Evolutionary conservation across 2,888 invertebrate genomes (phyloP), one percentile per base, ranked within the genome.

Genomic region (Auanema sp.): DNA sequence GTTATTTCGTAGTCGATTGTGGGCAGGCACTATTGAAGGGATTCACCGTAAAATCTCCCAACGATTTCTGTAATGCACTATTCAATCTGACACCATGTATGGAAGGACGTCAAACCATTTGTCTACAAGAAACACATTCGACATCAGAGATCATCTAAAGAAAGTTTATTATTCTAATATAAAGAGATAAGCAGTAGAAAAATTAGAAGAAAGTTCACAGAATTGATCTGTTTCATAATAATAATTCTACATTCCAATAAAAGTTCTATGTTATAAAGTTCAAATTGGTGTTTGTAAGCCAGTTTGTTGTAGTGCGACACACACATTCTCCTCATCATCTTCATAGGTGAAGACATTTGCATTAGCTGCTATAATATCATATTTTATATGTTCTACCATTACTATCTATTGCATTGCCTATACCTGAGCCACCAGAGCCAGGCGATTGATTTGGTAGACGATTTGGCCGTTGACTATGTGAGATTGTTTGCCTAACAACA

Each of bases 261-360:
- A 55, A 25, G n/a, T n/a, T 16, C 55, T n/a, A 55, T n/a, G 4
- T 8, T 47, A 6, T 21, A 18, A 47, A 21, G 8, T 18, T 75
- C 60, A 76, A 58, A 79, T 70, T 1, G 79, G 79, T 10, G 79
- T 79, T 56, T 79, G 79, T 21, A 79, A 50, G 24, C 79, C 79
- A 14, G 79, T 79, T 43, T 72, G 76, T 14, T 66, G 65, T 18
- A 68, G 61, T 24, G 78, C 72, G 12, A 72, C 66, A 4, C 73
- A 60, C n/a, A 72, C 64, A 12, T 68, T 68, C 16, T 71, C 76
- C 14, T 74, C 73, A 41, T 79, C 77, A 21, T 79, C 74, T 47
- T 70, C 70, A 58, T 67, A 70, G 54, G 16, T 55, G 50, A 66
- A 52, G 21, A 62, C 57, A 18, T 57, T 62, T 49, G 42, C 23